Evolutionary conservation across 2,113 vertebrate species (phyloP), one percentile per base, ranked within the genome.

Genomic region (Platysternon megacephalum): DNA sequence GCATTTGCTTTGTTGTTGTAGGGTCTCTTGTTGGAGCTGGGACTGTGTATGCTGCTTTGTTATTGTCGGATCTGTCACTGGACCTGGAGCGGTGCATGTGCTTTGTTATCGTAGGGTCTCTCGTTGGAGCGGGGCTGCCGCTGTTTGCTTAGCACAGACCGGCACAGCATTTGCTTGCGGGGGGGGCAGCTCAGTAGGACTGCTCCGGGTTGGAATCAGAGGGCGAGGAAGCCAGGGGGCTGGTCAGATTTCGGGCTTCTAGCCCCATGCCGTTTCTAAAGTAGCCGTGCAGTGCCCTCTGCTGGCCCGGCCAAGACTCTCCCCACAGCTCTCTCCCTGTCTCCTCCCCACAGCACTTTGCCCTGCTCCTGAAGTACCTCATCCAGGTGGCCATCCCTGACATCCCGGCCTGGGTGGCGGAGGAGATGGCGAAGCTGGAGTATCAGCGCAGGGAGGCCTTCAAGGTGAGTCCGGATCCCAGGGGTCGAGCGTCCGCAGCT

Each of bases 371-470:
- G 88, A 99, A 99, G 97, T 99, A 99, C 94, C 32, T 99, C 90
- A 99, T 99, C 98, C 99, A 99, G 21, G 98, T 99, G 87, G 99
- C 99, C 88, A 99, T 99, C 92, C 99, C 99, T 0, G 99, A 99
- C 96, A 98, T 99, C 88, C 99, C 99, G 0, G 98, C 98, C 58
- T 99, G 99, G 99, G 99, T 99, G 82, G 98, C 98, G 1, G 99
- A 99, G 94, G 99, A 99, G 98, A 99, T 99, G 98, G 99, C 99
- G 89, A 99, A 99, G 95, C 98, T 99, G 82, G 99, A 99, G 86
- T 99, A 99, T 96, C 99, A 99, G 96, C 99, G 99, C 76, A 98
- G 99, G 6, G 99, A 99, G 93, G 99, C 99, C 85, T 99, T 99
- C 96, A 99, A 99, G 99, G 99, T 99, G 98, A 79, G 89, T 1